Conservation (phyloP, 2,113 vertebrate species). For the Cyphomyrus plagiostoma region DNA sequence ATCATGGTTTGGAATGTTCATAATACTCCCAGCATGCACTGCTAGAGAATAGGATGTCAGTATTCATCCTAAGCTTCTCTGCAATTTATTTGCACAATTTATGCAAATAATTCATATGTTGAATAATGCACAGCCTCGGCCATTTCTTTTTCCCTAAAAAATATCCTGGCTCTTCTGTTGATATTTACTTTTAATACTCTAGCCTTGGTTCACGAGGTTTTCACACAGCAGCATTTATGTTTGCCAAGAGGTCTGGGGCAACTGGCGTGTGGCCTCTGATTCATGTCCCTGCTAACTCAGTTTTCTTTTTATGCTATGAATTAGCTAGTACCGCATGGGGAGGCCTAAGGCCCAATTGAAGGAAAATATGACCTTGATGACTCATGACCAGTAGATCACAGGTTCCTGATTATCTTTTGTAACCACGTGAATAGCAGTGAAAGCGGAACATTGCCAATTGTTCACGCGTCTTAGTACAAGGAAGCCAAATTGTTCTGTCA, state of each 20-base stretch:
- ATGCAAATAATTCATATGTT: neutral
- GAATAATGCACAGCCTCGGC: neutral
- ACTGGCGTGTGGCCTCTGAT: neutral
- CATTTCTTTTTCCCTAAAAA: neutral
- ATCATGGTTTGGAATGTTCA: neutral
- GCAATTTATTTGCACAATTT: neutral
- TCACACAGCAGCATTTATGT: neutral
- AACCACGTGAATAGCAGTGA: neutral
- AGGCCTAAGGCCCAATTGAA: neutral
- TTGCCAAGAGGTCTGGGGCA: neutral
- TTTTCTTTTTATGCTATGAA: neutral
- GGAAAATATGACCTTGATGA: neutral
- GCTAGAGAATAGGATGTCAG: neutral
- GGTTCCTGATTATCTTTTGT: neutral
- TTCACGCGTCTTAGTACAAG: neutral
- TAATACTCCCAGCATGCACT: constrained; percentile 1
- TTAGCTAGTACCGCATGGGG: neutral
- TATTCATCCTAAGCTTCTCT: neutral
- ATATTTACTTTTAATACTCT: neutral
- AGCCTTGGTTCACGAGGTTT: neutral
- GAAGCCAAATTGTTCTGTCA: neutral
- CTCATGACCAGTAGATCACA: neutral
- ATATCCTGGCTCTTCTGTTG: neutral
- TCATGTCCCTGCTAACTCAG: neutral
- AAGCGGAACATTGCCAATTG: neutral